These are phyloP conservation scores for Sclerurus mexicanus DNA, from an alignment of 2,113 vertebrate genomes.

Conservation along the genomic window DNA sequence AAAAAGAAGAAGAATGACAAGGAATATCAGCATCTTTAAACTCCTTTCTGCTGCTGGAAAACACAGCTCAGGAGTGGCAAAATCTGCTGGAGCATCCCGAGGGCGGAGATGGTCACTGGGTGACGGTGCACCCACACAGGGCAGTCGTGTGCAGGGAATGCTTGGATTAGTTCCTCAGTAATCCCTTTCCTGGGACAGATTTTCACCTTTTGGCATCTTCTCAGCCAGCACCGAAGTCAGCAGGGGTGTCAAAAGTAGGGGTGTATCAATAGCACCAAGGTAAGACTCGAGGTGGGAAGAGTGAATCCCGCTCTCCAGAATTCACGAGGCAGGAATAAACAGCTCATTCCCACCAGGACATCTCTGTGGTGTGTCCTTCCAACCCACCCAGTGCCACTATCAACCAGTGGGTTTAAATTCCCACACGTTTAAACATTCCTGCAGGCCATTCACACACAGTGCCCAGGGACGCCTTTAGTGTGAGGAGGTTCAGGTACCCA, in stretches of 20 bases:
- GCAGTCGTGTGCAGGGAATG: fast-evolving
- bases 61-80: not conserved
- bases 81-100: not conserved
- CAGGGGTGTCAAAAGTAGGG: not conserved
- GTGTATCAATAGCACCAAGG: not conserved
- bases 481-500: not conserved
- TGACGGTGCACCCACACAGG: fast-evolving
- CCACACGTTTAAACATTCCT: not conserved
- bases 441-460: not conserved
- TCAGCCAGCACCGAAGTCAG: not conserved
- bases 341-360: not conserved
- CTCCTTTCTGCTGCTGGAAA: not conserved
- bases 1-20: not conserved
- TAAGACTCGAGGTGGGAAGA: not conserved
- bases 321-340: not conserved
- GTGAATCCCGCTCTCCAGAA: not conserved
- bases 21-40: not conserved
- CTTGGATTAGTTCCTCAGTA: not conserved
- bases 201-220: not conserved
- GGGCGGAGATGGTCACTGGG: not conserved
- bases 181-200: not conserved
- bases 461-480: fast-evolving
- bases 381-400: fast-evolving
- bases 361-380: not conserved
- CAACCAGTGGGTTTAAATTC: not conserved